Percentiles rank a stretch among this genome's conserved stretches.
Conservation (phyloP, 2,888 invertebrate species). For the Pristionchus entomophagus region DNA sequence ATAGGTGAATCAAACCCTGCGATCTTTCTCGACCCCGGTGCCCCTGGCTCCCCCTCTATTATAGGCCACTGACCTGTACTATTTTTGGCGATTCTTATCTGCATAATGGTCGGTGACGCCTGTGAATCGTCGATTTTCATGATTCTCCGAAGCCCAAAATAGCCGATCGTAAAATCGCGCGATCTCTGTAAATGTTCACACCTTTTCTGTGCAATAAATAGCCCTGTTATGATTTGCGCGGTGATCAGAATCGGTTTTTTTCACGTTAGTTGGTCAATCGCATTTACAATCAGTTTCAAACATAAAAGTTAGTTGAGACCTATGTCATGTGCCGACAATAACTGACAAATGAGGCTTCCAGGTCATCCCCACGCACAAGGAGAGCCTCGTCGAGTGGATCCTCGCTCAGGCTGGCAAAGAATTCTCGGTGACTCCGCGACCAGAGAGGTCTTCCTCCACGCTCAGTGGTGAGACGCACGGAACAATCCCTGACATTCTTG, state of each 20-base stretch:
- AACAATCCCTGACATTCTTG: background rate
- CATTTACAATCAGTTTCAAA: no score
- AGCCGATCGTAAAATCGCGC: background rate
- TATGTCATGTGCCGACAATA: no score
- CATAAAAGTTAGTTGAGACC: no score
- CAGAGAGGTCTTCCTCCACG: background rate
- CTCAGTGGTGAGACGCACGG: background rate
- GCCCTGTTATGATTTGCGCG: background rate
- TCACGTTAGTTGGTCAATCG: no score
- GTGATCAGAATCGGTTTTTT: no score
- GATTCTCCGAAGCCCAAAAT: conserved; percentile 7
- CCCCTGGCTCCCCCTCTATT: no score
- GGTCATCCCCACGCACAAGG: conserved; percentile 13
- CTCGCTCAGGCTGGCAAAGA: conserved; percentile 8
- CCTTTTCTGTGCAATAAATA: background rate
- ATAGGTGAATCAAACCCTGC: background rate
- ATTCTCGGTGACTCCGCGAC: background rate
- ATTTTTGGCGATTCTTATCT: background rate
- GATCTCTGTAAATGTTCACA: background rate
- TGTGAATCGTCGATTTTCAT: background rate
- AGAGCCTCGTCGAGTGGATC: conserved; percentile 35
- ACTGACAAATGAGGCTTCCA: no score
- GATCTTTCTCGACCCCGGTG: background rate
- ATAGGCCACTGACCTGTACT: background rate
- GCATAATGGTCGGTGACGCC: background rate